Evolutionary conservation across 2,797 vertebrate species (phyloP).

Genomic region (Lacerta agilis): DNA sequence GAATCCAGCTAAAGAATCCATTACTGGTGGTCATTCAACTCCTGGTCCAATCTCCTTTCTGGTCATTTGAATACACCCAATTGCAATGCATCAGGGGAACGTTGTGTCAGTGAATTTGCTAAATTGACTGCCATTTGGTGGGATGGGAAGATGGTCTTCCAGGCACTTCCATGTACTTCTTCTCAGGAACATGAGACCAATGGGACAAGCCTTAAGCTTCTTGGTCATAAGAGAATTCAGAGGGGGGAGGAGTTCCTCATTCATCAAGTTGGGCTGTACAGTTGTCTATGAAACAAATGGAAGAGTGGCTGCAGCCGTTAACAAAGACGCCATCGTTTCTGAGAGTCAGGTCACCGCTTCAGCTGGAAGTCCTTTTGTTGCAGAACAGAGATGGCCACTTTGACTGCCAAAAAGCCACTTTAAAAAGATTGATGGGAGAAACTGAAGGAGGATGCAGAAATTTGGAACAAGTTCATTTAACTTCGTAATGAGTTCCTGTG

Average conservation of each 20-base stretch:
- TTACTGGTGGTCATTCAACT: too few species aligned
- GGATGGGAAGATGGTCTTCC: background rate
- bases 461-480: constrained; percentile 42
- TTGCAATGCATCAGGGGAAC: background rate
- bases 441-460: constrained; percentile 39
- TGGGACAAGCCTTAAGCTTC: background rate
- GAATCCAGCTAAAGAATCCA: too few species aligned
- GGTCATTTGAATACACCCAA: too few species aligned
- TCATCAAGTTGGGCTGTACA: constrained; percentile 10
- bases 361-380: constrained; percentile 34
- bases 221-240: background rate
- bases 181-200: background rate
- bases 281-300: constrained; percentile 28
- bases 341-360: constrained; percentile 45
- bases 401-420: constrained; percentile 57
- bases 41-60: too few species aligned
- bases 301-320: constrained; percentile 30
- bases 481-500: constrained; percentile 37
- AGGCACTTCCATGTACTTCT: too few species aligned
- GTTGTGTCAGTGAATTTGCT: background rate
- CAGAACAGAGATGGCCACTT: constrained; percentile 19
- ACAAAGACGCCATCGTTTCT: constrained; percentile 18
- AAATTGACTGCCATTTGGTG: background rate
- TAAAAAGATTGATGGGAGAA: constrained; percentile 51
- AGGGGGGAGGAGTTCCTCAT: background rate